A percentile compares a stretch with the other conserved stretches of the same genome.
Evolutionary conservation across 2,797 vertebrate species (phyloP).

Genomic region (Gallinago stenura): DNA sequence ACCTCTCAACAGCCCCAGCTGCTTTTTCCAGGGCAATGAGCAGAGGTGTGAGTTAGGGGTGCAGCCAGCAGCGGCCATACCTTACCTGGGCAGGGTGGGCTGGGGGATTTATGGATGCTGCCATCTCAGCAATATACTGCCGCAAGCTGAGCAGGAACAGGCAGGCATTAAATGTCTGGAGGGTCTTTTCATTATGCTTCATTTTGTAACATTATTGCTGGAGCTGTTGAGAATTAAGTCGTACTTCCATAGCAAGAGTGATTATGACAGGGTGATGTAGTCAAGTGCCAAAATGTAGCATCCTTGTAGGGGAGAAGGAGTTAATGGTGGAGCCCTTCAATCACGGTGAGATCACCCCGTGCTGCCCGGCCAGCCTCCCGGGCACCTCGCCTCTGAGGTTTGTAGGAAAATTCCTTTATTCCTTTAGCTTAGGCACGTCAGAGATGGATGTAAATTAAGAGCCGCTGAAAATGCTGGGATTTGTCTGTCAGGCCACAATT

Average conservation of each 20-base stretch:
- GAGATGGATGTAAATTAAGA: conserved; percentile 22
- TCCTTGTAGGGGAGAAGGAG: neutral
- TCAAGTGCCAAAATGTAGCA: conserved; percentile 11
- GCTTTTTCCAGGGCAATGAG: neutral
- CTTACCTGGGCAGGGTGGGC: no score
- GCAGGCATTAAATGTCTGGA: neutral
- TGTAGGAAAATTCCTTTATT: conserved; percentile 18
- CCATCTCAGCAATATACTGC: rapidly evolving
- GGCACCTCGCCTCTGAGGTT: neutral
- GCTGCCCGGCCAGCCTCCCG: rapidly evolving
- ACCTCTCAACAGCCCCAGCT: neutral
- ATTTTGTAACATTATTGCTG: neutral
- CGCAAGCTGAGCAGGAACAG: neutral
- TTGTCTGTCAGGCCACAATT: conserved; percentile 55
- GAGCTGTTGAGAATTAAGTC: neutral
- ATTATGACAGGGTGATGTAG: neutral
- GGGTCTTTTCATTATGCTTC: neutral
- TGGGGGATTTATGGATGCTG: neutral
- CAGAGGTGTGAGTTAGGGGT: neutral
- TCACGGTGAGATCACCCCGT: neutral
- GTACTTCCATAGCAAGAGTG: neutral
- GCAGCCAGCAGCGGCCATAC: rapidly evolving
- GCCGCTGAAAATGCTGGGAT: conserved; percentile 45
- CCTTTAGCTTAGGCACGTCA: neutral
- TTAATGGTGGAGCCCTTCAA: neutral